Evolutionary conservation across 2,113 vertebrate genomes (phyloP), one percentile per base, ranked within the genome.

Genomic region (Oncorhynchus clarkii): DNA sequence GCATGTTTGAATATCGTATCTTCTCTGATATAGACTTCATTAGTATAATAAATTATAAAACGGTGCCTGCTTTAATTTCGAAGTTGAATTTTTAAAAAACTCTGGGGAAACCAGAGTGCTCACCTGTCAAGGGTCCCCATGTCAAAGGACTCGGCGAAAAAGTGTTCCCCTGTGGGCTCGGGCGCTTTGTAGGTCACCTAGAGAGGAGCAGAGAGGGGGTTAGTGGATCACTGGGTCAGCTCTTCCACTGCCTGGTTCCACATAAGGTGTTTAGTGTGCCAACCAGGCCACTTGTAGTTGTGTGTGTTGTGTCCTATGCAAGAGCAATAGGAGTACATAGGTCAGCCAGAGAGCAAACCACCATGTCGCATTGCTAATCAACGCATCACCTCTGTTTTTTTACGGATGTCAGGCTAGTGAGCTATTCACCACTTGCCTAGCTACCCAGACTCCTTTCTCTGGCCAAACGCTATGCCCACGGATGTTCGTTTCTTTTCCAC

Each of bases 121-220:
- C 89, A 99, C 98, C 96, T 95, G 49, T 96, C 95, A 29, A 99
- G 87, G 57, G 95, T 97, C 83, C 96, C 98, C 85, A 94, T 95
- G 87, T 99, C 96, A 87, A 99, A 99, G 2, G 96, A 95, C 81
- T 98, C 97, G 0, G 85, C 96, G 80, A 99, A 96, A 91, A 95
- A 96, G 49, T 97, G 95, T 74, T 98, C 97, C 4, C 98, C 98
- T 68, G 94, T 96, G 7, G 98, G 97, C 88, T 98, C 92, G 0
- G 98, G 97, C 26, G 96, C 92, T 80, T 93, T 97, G 88, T 99
- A 99, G 66, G 93, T 96, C 76, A 99, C 98, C 98, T 99, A 73
- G 5, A 82, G 60, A 70, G n/a, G 18, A 49, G 34, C 0, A 48
- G 27, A 2, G 4, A 7, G 14, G 48, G 48, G 34, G 27, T 29